These are phyloP conservation scores for Pararge aegeria DNA, from an alignment of 1,140 invertebrate genomes.

Conservation along the genomic window DNA sequence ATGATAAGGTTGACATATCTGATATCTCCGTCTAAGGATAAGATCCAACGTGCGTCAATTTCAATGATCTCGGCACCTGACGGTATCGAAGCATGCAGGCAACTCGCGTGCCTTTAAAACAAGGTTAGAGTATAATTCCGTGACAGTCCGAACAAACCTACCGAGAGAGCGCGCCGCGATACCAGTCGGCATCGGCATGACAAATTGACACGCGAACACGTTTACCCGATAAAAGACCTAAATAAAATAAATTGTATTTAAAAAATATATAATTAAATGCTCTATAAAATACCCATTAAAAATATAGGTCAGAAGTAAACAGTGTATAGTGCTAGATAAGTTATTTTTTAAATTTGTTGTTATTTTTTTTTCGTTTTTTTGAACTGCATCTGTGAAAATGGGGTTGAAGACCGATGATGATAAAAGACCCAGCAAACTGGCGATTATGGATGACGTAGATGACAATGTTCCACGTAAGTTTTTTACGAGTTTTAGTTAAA, in stretches of 20 bases:
- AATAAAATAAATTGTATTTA: constrained; percentile 17
- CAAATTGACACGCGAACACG: constrained; percentile 49
- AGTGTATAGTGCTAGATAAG: constrained; percentile 29
- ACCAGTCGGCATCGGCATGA: constrained; percentile 44
- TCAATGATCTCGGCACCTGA: constrained; percentile 36
- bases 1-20: constrained; percentile 16
- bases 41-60: constrained; percentile 37
- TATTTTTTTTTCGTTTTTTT: constrained; percentile 31
- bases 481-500: constrained; percentile 24
- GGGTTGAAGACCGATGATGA: constrained; percentile 68
- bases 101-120: constrained; percentile 63
- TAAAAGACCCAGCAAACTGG: constrained; percentile 70
- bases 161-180: constrained; percentile 37
- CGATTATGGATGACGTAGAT: constrained; percentile 69
- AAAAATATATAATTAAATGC: constrained; percentile 33
- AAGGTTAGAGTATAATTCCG: constrained; percentile 45
- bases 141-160: constrained; percentile 65
- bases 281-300: constrained; percentile 45
- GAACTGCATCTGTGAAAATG: constrained; percentile 58
- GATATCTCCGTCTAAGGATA: not conserved
- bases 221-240: constrained; percentile 23
- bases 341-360: constrained; percentile 37
- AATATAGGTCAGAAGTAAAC: constrained; percentile 56
- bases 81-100: constrained; percentile 19
- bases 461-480: constrained; percentile 63